Conservation (phyloP, 2,113 vertebrate genomes). For the Seriola rivoliana region DNA sequence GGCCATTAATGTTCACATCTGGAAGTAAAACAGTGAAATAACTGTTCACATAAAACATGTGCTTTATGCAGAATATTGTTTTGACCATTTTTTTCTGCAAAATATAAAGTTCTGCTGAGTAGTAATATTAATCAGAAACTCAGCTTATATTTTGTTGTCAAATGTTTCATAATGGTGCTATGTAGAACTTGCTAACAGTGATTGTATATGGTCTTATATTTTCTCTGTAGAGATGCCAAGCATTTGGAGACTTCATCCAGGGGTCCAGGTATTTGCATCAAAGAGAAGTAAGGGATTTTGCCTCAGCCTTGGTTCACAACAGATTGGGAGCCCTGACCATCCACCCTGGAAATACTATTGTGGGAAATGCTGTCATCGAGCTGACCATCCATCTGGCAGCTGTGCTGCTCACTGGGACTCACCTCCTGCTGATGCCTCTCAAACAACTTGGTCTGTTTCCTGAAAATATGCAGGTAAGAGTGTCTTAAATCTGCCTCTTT, state of each 20-base stretch:
- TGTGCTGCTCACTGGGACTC: constrained; percentile 78
- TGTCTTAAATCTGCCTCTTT: background rate
- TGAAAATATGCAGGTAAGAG: constrained; percentile 85
- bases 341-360: background rate
- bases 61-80: too few relatives aligned
- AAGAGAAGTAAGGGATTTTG: constrained; percentile 70
- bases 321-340: constrained; percentile 58
- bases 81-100: too few relatives aligned
- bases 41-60: too few relatives aligned
- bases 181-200: background rate
- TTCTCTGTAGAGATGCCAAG: constrained; percentile 52
- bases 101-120: too few relatives aligned
- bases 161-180: background rate
- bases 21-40: too few relatives aligned
- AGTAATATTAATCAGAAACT: too few relatives aligned
- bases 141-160: too few relatives aligned
- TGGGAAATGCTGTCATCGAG: constrained; percentile 67
- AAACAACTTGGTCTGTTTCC: constrained; percentile 84
- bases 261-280: constrained; percentile 71
- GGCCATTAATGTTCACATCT: too few relatives aligned
- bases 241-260: constrained; percentile 75
- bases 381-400: constrained; percentile 82
- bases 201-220: background rate
- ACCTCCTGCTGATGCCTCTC: constrained; percentile 81
- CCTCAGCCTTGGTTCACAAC: constrained; percentile 83